Conservation (phyloP, 1,140 invertebrate genomes). For the Nasonia giraulti region DNA sequence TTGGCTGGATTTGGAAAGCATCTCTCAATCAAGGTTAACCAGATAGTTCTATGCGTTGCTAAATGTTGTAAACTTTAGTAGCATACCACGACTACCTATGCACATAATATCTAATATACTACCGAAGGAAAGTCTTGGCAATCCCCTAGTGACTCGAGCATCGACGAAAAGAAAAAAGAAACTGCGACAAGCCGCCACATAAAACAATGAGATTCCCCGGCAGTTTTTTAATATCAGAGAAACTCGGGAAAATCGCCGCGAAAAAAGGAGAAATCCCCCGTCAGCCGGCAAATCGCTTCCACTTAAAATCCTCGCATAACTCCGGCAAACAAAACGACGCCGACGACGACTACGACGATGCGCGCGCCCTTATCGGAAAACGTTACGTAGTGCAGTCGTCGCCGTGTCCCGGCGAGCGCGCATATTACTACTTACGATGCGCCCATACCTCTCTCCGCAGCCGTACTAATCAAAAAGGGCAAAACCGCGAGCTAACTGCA, state of each 20-base stretch:
- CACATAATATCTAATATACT: too few relatives aligned
- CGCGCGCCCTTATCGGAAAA: neutral
- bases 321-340: neutral
- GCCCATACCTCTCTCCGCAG: neutral
- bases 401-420: neutral
- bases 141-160: neutral
- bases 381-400: neutral
- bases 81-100: too few relatives aligned
- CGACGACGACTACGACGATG: neutral
- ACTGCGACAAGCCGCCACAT: neutral
- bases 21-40: too few relatives aligned
- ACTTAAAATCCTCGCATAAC: neutral
- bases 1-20: too few relatives aligned
- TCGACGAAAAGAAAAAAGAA: neutral
- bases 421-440: slow-evolving; percentile 6
- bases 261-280: neutral
- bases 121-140: neutral
- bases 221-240: neutral
- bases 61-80: too few relatives aligned
- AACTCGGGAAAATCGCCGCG: neutral
- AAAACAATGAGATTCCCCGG: neutral
- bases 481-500: neutral
- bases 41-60: too few relatives aligned
- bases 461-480: neutral
- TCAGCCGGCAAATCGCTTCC: neutral